A percentile compares a stretch with the other conserved stretches of the same genome.
These are phyloP conservation scores for Hyposmocoma kahamanoa DNA, from an alignment of 1,140 invertebrate genomes.

Conservation along the genomic window DNA sequence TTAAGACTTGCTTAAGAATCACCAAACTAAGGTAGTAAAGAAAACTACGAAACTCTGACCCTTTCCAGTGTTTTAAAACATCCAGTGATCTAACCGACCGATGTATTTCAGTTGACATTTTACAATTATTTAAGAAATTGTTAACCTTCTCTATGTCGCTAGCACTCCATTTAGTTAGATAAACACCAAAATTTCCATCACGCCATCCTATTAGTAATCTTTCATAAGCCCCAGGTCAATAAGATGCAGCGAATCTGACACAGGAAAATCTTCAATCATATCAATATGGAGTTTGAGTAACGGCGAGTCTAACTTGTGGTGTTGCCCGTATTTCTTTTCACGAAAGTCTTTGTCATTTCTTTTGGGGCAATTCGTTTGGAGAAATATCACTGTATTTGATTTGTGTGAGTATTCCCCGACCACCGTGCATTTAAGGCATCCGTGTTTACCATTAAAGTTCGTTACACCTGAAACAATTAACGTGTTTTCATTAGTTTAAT, in stretches of 20 bases:
- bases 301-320: conserved; percentile 24
- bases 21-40: conserved; percentile 20
- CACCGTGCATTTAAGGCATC: conserved; percentile 19
- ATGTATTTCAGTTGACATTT: conserved; percentile 24
- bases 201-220: conserved; percentile 20
- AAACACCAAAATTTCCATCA: conserved; percentile 15
- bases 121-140: conserved; percentile 3
- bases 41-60: conserved; percentile 21
- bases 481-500: no score
- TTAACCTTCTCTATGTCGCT: background rate
- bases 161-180: conserved; percentile 6
- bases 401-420: conserved; percentile 17
- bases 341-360: conserved; percentile 23
- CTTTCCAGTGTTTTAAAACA: conserved; percentile 22
- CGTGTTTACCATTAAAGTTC: conserved; percentile 24
- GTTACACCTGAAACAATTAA: no score
- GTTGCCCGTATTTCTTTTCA: conserved; percentile 8
- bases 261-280: conserved; percentile 30
- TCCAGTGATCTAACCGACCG: conserved; percentile 18
- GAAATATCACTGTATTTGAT: conserved; percentile 21
- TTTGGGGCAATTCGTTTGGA: conserved; percentile 10
- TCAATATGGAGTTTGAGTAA: conserved; percentile 18
- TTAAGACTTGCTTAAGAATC: conserved; percentile 22
- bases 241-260: conserved; percentile 26
- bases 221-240: conserved; percentile 32